Base-by-base conservation (phyloP, 1,140 invertebrate species). In the Phthorimaea operculella region DNA sequence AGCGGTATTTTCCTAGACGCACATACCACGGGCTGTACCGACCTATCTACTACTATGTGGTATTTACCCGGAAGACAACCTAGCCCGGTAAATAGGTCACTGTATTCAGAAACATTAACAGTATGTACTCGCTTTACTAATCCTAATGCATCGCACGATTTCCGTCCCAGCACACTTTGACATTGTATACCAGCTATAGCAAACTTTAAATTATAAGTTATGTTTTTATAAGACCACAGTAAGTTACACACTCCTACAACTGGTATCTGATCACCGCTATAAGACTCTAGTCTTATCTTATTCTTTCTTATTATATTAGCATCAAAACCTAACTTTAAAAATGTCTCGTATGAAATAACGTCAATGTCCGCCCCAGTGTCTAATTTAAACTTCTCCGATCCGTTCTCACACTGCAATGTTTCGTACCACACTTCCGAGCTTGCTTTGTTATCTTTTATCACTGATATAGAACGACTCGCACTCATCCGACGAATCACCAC, bases 201-300 rank as follows among this genome's bases (percentile, higher is more conserved):
- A 50, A 56, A 51, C 1, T 17, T 7, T 11, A 56, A 33, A 28
- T 18, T 12, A 42, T 51, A 56, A 0, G 10, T 14, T 28, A 21
- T 42, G 33, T 56, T 56, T 42, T 56, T 56, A 51, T 50, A 48
- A 2, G 76, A 72, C 47, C 60, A 57, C 44, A 60, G 33, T 14
- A 87, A 53, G 11, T 81, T 63, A 58, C 71, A 18, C 8, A 47
- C 28, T 14, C 17, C 18, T n/a, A 17, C 47, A 4, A 21, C 14
- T 18, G 53, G 53, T 2, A 55, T 55, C 14, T n/a, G 18, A 33
- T 18, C 39, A n/a, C 39, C 39, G 10, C n/a, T 48, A 18, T 48
- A 48, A 3, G 53, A 45, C 28, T 55, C 44, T 33, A 55, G 5
- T 48, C 66, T 67, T 7, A 18, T 34, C 1, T 33, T 48, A 47